Evolutionary conservation across 2,888 invertebrate genomes (phyloP).

Genomic region (Falcaria lacertinaria): DNA sequence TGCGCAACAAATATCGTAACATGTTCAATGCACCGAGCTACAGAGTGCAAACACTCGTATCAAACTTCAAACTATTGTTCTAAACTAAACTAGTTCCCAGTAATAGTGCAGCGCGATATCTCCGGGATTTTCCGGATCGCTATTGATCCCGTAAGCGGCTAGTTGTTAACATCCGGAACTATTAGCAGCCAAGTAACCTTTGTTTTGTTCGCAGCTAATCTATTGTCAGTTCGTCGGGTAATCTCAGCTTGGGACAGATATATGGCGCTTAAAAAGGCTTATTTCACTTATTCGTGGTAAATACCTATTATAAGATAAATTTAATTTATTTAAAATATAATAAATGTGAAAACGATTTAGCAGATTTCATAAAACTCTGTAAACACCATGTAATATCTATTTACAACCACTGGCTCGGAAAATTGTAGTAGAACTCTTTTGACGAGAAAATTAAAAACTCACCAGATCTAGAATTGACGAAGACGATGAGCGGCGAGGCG

Average conservation of each 20-base stretch:
- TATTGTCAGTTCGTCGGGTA: background rate
- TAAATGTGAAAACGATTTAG: too few species aligned
- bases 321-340: too few species aligned
- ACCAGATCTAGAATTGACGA: conserved; percentile 97
- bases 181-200: background rate
- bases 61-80: background rate
- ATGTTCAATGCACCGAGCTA: background rate
- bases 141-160: background rate
- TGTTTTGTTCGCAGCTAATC: background rate
- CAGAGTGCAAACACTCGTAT: background rate
- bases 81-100: background rate
- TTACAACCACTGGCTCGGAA: too few species aligned
- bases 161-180: background rate
- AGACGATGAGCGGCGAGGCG: conserved; percentile 94
- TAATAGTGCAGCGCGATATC: background rate
- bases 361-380: too few species aligned
- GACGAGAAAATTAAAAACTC: conserved; percentile 5
- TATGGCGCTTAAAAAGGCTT: too few species aligned
- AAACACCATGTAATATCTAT: too few species aligned
- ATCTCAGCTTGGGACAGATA: background rate
- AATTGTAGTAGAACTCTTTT: too few species aligned
- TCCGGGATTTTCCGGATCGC: background rate
- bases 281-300: too few species aligned
- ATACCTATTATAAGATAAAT: too few species aligned
- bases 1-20: too few species aligned